Evolutionary conservation across 2,113 vertebrate species (phyloP).

Genomic region (Toxotes jaculatrix): DNA sequence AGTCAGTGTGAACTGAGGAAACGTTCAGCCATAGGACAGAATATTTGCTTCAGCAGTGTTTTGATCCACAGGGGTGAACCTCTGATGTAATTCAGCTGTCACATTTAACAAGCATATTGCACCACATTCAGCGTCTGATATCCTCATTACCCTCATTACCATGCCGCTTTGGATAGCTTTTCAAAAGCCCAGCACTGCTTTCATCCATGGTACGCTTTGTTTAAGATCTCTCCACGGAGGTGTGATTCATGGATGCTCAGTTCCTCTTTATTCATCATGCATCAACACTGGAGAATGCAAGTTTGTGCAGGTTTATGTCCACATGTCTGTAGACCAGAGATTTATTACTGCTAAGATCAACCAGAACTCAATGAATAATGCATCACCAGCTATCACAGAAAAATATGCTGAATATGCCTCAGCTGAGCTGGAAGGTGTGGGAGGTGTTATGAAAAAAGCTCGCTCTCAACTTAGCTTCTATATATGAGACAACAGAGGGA

Average conservation of each 20-base stretch:
- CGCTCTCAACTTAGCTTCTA: constrained; percentile 30
- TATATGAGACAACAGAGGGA: constrained; percentile 41
- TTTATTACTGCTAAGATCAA: constrained; percentile 69
- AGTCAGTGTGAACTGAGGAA: constrained; percentile 16
- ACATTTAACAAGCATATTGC: constrained; percentile 67
- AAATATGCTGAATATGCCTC: constrained; percentile 66
- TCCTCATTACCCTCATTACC: constrained; percentile 73
- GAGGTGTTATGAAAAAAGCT: constrained; percentile 37
- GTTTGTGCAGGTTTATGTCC: constrained; percentile 44
- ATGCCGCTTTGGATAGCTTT: constrained; percentile 60
- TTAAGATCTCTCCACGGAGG: constrained; percentile 60
- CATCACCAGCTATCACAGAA: constrained; percentile 65
- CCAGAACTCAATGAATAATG: constrained; percentile 73
- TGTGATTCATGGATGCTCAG: constrained; percentile 64
- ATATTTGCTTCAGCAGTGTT: constrained; percentile 36
- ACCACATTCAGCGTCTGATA: constrained; percentile 56
- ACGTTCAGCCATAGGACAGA: not conserved
- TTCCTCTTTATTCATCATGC: constrained; percentile 50
- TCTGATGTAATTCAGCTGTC: constrained; percentile 71
- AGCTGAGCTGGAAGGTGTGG: constrained; percentile 48
- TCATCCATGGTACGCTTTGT: constrained; percentile 73
- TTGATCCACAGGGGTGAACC: constrained; percentile 32
- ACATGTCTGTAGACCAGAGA: constrained; percentile 48
- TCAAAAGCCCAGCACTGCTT: constrained; percentile 67
- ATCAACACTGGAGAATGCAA: constrained; percentile 45